Base-by-base conservation (phyloP, 2,888 invertebrate species). In the Dascillus cervinus region DNA sequence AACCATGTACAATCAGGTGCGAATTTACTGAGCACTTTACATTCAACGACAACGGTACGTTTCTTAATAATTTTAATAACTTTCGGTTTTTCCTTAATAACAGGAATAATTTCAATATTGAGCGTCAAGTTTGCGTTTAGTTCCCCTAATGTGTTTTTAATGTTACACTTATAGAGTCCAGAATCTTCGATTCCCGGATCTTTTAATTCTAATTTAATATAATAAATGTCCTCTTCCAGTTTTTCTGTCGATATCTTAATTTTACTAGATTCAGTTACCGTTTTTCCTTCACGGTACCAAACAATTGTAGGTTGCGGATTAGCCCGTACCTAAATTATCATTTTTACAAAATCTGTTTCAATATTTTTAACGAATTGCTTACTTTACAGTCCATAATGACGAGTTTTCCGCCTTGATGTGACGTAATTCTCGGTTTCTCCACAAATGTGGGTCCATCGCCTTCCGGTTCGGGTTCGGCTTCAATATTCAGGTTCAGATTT, bases 91-190 rank as follows among this genome's bases (percentile, higher is more conserved):
- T 91, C 91, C 69, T 85, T 88, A 56, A 90, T 91, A 53, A 91
- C 90, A 58, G 90, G 90, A 67, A 90, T 84, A 72, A 91, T 94
- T 82, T 95, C 94, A 69, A 97, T 92, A 69, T 97, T 96, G 53
- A 97, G 78, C 49, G 95, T 94, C 46, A 96, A 75, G 69, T 96
- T 96, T 39, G 95, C 95, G 64, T 95, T 95, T 46, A 94, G 78
- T 75, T 97, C 96, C 52, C 97, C 98, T 60, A 89, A 79, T 56
- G 82, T 78, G 68, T 96, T 97, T 66, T 92, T 94, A 55, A 95
- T 91, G 58, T 92, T 94, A 66, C 97, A 96, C 67, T 96, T 95
- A 72, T 97, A 98, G 42, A 95, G 74, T 47, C 97, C 98, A 52
- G 95, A 95, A 70, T 98, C 97, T 57, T 89, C 88, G 43, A 90